Conservation (phyloP, 2,113 vertebrate genomes). For the Protobothrops mucrosquamatus region DNA sequence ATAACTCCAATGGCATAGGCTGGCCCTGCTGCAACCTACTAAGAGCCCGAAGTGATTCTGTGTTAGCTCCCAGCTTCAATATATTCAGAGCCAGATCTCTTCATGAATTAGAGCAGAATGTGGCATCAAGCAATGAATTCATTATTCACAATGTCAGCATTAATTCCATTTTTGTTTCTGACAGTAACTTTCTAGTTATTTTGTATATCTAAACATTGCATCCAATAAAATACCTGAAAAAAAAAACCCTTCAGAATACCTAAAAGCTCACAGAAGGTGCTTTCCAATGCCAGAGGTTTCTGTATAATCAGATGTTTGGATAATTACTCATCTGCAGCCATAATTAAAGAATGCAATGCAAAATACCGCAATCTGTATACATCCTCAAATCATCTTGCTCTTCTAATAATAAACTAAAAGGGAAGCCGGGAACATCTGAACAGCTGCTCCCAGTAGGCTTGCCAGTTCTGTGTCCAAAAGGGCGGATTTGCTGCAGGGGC, state of each 20-base stretch:
- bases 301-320: neutral
- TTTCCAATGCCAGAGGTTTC: neutral
- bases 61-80: neutral
- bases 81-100: neutral
- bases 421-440: neutral
- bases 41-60: neutral
- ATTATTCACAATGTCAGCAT: neutral
- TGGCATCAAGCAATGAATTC: no score
- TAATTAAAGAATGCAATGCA: neutral
- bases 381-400: neutral
- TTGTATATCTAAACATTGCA: neutral
- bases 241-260: neutral
- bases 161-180: neutral
- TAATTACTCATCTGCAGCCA: neutral
- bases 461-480: neutral
- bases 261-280: neutral
- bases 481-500: neutral
- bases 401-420: neutral
- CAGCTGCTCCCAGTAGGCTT: neutral
- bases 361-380: neutral
- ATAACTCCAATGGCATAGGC: no score
- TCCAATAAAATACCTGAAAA: neutral
- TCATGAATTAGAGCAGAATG: neutral
- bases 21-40: neutral
- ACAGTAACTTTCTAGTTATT: neutral